Evolutionary conservation across 1,140 invertebrate species (phyloP), one percentile per base, ranked within the genome.

Genomic region (Aphelenchoides besseyi): DNA sequence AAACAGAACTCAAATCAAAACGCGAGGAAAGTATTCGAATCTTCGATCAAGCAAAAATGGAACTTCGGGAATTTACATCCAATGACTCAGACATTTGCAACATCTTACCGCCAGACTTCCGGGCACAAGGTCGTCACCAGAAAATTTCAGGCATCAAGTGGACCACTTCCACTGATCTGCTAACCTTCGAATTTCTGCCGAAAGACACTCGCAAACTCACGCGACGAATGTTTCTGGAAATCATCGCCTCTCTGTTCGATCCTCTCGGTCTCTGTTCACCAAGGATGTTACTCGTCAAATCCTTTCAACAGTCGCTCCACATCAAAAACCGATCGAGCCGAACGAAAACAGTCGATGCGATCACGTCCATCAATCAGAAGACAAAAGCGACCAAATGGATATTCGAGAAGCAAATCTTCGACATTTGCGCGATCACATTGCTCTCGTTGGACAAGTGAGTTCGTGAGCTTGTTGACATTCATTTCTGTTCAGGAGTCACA

Each of bases 371-470:
- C 29, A 55, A 32, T 33, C 18, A 26, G 16, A 29, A 23, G 0
- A 16, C 91, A 29, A 69, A 35, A 55, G 73, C 54, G 71, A 72
- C 52, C 33, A 41, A 3, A 26, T 75, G 1, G 53, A 73, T 36
- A 73, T 72, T 18, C 52, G 57, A 18, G 2, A 74, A 2, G 23
- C 35, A 2, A 73, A 72, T 18, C 32, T 72, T 16, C 41, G 36
- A 0, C 72, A 72, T 33, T 18, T 72, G 16, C 28, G 71, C 18
- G 32, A 74, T 73, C 5, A 29, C 1, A 18, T 74, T 23, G 68
- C 71, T 2, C 12, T 52, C 3, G 61, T 74, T 35, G n/a, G n/a
- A n/a, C n/a, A n/a, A n/a, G n/a, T n/a, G 41, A 48, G 41, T 48
- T 48, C 41, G 12, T 48, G 12, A 48, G 23, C 12, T 12, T 12